Evolutionary conservation across 1,140 invertebrate species (phyloP).

Genomic region (Aleiodes sp.): DNA sequence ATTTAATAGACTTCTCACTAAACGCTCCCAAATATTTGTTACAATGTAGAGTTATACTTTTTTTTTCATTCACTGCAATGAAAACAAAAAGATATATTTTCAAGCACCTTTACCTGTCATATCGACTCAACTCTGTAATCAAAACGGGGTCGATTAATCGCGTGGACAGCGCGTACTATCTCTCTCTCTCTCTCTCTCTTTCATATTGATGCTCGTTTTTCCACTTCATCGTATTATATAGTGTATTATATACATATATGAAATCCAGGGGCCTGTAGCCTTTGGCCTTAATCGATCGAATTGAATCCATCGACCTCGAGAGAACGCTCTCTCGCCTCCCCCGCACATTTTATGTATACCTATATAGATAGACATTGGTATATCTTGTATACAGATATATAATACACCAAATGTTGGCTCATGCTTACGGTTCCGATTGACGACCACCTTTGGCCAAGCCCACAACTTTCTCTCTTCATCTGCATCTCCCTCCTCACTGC

Average conservation of each 20-base stretch:
- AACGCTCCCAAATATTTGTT: too few species aligned
- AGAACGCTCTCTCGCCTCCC: slow-evolving; percentile 29
- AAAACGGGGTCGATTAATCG: slow-evolving; percentile 20
- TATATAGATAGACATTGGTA: neutral
- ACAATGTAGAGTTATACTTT: neutral
- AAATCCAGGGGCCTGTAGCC: slow-evolving; percentile 41
- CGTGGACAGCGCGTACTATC: neutral
- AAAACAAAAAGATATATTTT: neutral
- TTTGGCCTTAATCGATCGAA: slow-evolving; percentile 60
- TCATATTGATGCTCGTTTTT: neutral
- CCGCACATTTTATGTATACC: slow-evolving; percentile 29
- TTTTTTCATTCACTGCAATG: neutral
- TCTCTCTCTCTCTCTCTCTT: neutral
- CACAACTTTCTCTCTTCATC: slow-evolving; percentile 32
- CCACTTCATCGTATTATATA: slow-evolving; percentile 18
- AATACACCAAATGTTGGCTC: neutral
- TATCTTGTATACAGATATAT: neutral
- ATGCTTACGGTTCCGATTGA: neutral
- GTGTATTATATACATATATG: neutral
- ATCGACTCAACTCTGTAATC: neutral
- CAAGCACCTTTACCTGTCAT: neutral
- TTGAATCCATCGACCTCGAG: slow-evolving; percentile 55
- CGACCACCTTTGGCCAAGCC: slow-evolving; percentile 17
- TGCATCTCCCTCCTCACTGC: slow-evolving; percentile 15
- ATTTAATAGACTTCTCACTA: too few species aligned